Percentiles rank a stretch among this genome's conserved stretches.
These are phyloP conservation scores for Aspidoscelis tigris DNA, from an alignment of 2,113 vertebrate genomes.

Conservation along the genomic window DNA sequence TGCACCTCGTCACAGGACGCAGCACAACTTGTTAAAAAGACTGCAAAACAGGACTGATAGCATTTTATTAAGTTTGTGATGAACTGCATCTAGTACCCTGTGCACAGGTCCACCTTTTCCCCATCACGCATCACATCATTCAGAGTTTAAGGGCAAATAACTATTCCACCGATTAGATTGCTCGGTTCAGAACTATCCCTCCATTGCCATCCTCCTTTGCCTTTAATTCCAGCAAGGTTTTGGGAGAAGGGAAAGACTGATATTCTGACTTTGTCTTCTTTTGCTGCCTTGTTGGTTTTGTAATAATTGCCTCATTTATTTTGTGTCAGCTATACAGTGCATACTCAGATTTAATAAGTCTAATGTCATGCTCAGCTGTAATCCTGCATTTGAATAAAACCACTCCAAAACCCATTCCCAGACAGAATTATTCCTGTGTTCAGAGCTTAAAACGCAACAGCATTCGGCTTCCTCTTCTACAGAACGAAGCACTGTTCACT, in stretches of 20 bases:
- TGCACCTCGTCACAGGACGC: rapidly evolving
- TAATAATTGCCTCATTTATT: conserved; percentile 12
- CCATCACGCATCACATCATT: rapidly evolving
- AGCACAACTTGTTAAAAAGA: neutral
- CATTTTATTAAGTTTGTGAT: conserved; percentile 5
- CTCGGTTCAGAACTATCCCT: conserved; percentile 21
- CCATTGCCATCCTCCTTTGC: neutral
- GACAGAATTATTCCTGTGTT: neutral
- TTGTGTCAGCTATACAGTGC: neutral
- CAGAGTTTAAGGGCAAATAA: neutral
- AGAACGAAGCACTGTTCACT: conserved; percentile 4
- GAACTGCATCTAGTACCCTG: neutral
- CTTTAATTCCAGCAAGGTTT: neutral
- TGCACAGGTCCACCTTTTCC: neutral
- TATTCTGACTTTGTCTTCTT: neutral
- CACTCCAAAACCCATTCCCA: conserved; percentile 26
- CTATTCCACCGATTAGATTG: neutral
- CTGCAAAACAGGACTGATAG: neutral
- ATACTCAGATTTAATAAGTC: neutral
- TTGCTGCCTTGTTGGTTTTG: neutral
- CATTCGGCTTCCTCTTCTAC: rapidly evolving
- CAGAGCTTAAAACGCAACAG: neutral
- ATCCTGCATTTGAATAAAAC: conserved; percentile 21
- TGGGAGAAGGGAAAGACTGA: neutral
- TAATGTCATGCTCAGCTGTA: neutral